Evolutionary conservation across 2,113 vertebrate genomes (phyloP), one percentile per base, ranked within the genome.

Genomic region (Garra rufa): DNA sequence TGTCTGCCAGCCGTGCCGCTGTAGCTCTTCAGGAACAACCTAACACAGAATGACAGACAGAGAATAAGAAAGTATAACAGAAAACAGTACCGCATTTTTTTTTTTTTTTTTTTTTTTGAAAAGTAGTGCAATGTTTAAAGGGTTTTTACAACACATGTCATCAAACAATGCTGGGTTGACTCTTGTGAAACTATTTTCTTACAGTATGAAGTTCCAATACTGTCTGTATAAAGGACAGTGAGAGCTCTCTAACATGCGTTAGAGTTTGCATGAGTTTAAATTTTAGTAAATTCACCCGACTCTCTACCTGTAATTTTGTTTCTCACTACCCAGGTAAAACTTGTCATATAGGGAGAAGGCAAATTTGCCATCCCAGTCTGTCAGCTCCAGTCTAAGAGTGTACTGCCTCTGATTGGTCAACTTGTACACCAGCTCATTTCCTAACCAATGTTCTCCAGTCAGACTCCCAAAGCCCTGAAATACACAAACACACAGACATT

Each of bases 311-410:
- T 98, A 99, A 93, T 98, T 98, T 83, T 98, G 96, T 79, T 98
- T 99, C 90, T 98, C 97, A 70, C 95, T 98, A 92, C 95, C 97
- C 91, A 99, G 95, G 90, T 97, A 95, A 93, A 99, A 98, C 85
- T 96, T 94, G 91, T 98, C 97, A 9, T 98, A 99, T 0, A 96
- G 95, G 59, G 97, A 98, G 91, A 97, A 97, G 83, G 96, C 97
- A 59, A 92, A 93, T 90, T 95, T 97, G 91, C 95, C 96, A 81
- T 98, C 96, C 97, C 98, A 99, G 92, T 98, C 97, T 74, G 94
- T 96, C 91, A 99, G 91, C 83, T 98, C 97, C n/a, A 99, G 96
- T 84, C 96, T 95, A 79, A 99, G 94, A 24, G 93, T 94, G 84
- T 97, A 96, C 88, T 97, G 97, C 85, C 94, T 94, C 90, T 97